Base-by-base conservation (phyloP, 2,888 invertebrate genomes). In the Empis livida region DNA sequence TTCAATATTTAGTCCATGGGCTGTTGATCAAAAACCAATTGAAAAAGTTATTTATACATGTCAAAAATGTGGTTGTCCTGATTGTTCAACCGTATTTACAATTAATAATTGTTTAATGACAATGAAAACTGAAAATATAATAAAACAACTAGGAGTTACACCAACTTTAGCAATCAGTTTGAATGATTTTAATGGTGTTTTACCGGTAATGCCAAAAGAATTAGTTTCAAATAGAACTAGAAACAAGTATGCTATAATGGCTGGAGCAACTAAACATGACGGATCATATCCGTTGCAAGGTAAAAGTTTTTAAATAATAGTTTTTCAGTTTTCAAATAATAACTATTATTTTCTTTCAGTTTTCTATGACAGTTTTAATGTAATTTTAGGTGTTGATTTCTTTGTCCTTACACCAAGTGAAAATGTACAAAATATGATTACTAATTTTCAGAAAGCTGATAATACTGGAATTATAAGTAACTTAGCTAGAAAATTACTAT, bases 211-310 rank as follows among this genome's bases (percentile, higher is more conserved):
- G 15, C 55, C 53, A 27, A 31, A 44, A 9, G 49, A 53, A 35
- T 46, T 55, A n/a, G 43, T 48, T 2, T 6, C 5, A 32, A 42
- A 42, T 15, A 49, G 38, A n/a, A 57, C 57, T 15, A 56, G 60
- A 5, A 49, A 50, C 45, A 35, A 56, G 53, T 48, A 58, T 64
- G 42, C 66, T 0, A 57, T 73, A 40, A 62, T 74, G 61, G 65
- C 67, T 13, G 73, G 73, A 4, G 67, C 70, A 11, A 71, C 71
- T 0, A 68, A 69, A 53, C 65, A 72, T 49, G 74, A 74, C 54
- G 73, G 73, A 2, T 61, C 68, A 13, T 71, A 70, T 54, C 57
- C 69, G 15, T 53, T 71, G 44, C 68, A 68, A 48, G 57, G 73
- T 73, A 55, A 58, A 20, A 20, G 3, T 20, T 20, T 20, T 20